Conservation (phyloP, 2,888 invertebrate species). For the Diloba caeruleocephala region DNA sequence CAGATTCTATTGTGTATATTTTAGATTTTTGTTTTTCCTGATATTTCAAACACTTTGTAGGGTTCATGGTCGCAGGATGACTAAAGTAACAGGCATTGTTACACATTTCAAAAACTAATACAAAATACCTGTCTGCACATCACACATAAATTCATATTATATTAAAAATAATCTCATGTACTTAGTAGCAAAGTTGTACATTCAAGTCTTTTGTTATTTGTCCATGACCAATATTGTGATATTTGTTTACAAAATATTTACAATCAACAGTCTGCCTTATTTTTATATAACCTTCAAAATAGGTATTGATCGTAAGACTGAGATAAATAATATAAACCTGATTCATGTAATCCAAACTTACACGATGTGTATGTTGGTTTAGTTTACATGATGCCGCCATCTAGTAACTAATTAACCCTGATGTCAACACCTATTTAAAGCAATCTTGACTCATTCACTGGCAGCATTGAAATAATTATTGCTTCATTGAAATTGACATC, state of each 20-base stretch:
- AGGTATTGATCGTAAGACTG: conserved; percentile 6
- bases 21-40: too few relatives aligned
- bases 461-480: conserved; percentile 48
- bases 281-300: not conserved
- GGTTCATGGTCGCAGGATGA: too few relatives aligned
- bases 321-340: not conserved
- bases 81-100: too few relatives aligned
- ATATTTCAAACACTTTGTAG: too few relatives aligned
- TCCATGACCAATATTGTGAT: not conserved
- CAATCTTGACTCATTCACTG: conserved; percentile 41
- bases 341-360: not conserved
- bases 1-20: too few relatives aligned
- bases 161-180: too few relatives aligned
- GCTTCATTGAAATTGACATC: conserved; percentile 26
- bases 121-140: too few relatives aligned
- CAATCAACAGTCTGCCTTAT: not conserved
- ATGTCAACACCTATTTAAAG: conserved; percentile 51
- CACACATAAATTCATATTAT: too few relatives aligned
- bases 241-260: conserved; percentile 11
- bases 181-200: too few relatives aligned
- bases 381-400: not conserved
- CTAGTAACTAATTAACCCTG: conserved; percentile 46
- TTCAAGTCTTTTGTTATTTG: too few relatives aligned
- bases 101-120: too few relatives aligned
- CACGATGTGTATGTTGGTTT: not conserved